Conservation (phyloP, 1,140 invertebrate genomes). For the Drosophila novamexicana region DNA sequence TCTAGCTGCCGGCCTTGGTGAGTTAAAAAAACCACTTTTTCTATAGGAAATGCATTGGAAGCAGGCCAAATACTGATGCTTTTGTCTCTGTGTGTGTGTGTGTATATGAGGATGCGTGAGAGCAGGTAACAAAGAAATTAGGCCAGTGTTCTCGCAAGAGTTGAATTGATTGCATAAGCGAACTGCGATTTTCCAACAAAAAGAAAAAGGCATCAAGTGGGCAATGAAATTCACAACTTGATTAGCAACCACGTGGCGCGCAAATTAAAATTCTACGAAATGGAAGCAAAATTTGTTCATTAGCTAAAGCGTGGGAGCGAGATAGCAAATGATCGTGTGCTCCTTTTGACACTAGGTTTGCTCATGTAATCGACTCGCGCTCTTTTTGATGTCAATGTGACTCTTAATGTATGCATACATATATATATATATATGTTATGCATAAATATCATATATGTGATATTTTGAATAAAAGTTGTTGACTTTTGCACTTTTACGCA, state of each 20-base stretch:
- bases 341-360: conserved; percentile 14
- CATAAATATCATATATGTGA: conserved; percentile 25
- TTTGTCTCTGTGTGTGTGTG: background rate
- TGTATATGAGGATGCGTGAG: conserved; percentile 23
- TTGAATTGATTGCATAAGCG: conserved; percentile 54
- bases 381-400: conserved; percentile 68
- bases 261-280: conserved; percentile 48
- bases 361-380: conserved; percentile 64
- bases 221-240: conserved; percentile 40
- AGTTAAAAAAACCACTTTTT: conserved; percentile 58
- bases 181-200: conserved; percentile 20
- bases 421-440: background rate
- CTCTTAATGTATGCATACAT: conserved; percentile 11
- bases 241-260: conserved; percentile 69
- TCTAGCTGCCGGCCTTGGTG: conserved; percentile 48
- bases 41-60: conserved; percentile 66
- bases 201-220: conserved; percentile 3
- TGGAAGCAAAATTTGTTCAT: conserved; percentile 18
- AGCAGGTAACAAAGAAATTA: conserved; percentile 39
- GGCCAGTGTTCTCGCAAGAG: conserved; percentile 38
- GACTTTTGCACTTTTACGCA: conserved; percentile 34
- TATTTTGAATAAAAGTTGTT: conserved; percentile 31
- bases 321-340: conserved; percentile 37
- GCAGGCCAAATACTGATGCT: conserved; percentile 45
- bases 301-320: conserved; percentile 22